Conservation (phyloP, 2,113 vertebrate genomes). For the Catagonus wagneri region DNA sequence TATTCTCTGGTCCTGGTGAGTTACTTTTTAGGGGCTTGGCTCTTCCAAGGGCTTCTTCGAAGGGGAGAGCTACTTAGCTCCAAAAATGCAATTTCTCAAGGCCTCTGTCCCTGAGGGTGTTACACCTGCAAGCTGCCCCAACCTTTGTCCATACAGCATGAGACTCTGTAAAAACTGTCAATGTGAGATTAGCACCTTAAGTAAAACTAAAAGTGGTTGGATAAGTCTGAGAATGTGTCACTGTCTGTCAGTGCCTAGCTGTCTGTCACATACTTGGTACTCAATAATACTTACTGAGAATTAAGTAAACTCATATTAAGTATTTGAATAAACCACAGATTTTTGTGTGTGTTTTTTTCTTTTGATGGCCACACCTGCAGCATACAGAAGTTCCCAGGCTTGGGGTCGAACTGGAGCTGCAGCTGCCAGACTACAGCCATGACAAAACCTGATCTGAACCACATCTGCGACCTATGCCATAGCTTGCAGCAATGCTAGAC, state of each 20-base stretch:
- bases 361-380: no score
- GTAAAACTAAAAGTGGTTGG: neutral
- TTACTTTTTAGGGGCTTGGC: neutral
- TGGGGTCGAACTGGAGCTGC: no score
- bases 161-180: neutral
- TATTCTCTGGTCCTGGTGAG: neutral
- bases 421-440: no score
- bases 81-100: neutral
- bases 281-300: neutral
- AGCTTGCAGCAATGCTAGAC: no score
- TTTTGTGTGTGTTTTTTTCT: neutral
- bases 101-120: neutral
- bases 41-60: constrained; percentile 1
- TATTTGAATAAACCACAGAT: neutral
- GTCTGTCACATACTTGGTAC: neutral
- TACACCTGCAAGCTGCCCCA: neutral
- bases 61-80: neutral
- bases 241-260: neutral
- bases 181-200: neutral
- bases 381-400: no score
- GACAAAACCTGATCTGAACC: no score
- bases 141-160: neutral
- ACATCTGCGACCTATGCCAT: no score
- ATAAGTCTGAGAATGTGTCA: neutral
- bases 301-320: neutral